Conservation (phyloP, 92 coral and sea anemone genomes). For the Bergia puertoricense region DNA sequence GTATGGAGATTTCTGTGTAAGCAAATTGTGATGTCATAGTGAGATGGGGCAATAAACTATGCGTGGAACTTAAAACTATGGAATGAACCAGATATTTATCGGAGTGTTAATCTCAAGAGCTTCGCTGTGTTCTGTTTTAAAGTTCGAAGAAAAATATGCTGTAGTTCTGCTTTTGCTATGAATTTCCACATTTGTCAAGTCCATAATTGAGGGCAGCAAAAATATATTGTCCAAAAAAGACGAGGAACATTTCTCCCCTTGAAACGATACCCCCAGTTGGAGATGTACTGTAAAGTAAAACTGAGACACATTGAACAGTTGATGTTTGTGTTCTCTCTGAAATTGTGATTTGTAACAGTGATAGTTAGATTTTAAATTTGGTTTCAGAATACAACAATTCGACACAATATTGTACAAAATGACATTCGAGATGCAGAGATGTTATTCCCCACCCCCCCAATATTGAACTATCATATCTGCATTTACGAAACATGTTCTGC, state of each 20-base stretch:
- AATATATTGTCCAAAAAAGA: neutral
- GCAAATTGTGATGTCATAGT: too few relatives aligned
- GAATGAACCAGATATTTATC: neutral
- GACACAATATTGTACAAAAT: neutral
- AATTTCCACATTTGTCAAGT: neutral
- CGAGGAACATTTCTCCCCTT: neutral
- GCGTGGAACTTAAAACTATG: neutral
- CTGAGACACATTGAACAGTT: neutral
- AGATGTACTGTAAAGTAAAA: neutral
- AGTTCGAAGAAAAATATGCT: too few relatives aligned
- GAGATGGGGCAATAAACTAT: neutral
- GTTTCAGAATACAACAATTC: neutral
- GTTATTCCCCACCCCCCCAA: too few relatives aligned
- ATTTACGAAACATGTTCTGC: neutral
- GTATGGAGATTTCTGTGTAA: too few relatives aligned
- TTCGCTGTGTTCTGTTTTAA: neutral
- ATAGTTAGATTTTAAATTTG: neutral
- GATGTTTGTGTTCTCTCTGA: neutral
- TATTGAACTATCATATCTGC: neutral
- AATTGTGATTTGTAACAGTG: neutral
- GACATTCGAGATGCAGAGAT: slow-evolving; percentile 7
- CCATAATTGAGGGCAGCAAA: slow-evolving; percentile 3
- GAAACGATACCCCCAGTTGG: slow-evolving; percentile 1
- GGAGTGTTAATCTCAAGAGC: neutral
- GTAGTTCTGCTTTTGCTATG: neutral